These are phyloP conservation scores for Saccostrea echinata DNA, from an alignment of 1,140 invertebrate genomes.

Conservation along the genomic window DNA sequence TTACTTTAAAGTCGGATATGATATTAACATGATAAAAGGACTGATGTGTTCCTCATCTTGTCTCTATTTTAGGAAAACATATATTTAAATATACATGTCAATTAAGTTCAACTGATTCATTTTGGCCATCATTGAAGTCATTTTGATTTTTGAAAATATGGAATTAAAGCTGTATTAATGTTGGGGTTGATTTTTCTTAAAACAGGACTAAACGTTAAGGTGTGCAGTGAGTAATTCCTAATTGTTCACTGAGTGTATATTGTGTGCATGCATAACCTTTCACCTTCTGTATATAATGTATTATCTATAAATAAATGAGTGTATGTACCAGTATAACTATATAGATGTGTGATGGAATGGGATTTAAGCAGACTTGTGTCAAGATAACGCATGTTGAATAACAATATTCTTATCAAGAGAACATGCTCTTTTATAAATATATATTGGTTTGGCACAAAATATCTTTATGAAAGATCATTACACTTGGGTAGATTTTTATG, in stretches of 20 bases:
- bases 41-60: too few relatives aligned
- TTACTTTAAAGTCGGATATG: too few relatives aligned
- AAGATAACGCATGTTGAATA: neutral
- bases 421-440: neutral
- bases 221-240: conserved; percentile 33
- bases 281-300: conserved; percentile 10
- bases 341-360: conserved; percentile 10
- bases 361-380: neutral
- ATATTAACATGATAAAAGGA: too few relatives aligned
- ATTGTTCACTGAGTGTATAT: neutral
- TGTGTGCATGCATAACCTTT: conserved; percentile 17
- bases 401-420: neutral
- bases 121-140: neutral
- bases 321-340: neutral
- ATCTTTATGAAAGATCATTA: neutral
- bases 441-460: neutral
- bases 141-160: neutral
- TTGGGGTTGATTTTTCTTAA: conserved; percentile 29
- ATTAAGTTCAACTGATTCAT: too few relatives aligned
- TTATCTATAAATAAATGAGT: neutral
- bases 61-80: too few relatives aligned
- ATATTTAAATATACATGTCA: too few relatives aligned
- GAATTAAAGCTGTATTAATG: neutral
- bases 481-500: too few relatives aligned
- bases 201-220: conserved; percentile 23